These are phyloP conservation scores for Enteromius anoplus DNA, from an alignment of 2,797 vertebrate species.

Conservation along the genomic window DNA sequence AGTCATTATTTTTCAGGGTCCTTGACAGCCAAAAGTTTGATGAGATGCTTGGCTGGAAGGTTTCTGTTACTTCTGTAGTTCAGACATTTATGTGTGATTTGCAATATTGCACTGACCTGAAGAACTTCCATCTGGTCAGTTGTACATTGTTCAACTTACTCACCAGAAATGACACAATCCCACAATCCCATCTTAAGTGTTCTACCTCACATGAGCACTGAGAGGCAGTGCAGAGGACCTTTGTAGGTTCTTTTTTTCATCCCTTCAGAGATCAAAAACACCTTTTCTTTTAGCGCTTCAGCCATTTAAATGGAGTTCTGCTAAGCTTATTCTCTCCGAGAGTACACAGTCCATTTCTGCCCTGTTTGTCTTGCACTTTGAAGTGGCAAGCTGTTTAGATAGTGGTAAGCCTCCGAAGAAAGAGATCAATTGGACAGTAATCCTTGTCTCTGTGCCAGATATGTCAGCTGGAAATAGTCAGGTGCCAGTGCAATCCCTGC, in stretches of 20 bases:
- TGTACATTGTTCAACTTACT: neutral
- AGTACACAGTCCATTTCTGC: slow-evolving; percentile 66
- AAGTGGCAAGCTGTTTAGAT: slow-evolving; percentile 76
- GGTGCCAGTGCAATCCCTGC: slow-evolving; percentile 72
- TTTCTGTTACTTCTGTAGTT: neutral
- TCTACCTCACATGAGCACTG: slow-evolving; percentile 34
- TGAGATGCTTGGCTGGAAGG: neutral
- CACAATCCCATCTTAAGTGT: slow-evolving; percentile 2
- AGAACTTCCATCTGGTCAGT: neutral
- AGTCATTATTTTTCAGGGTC: neutral
- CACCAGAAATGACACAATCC: neutral
- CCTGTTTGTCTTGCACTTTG: slow-evolving; percentile 72
- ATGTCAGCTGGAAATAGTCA: slow-evolving; percentile 78
- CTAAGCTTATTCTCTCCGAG: slow-evolving; percentile 72
- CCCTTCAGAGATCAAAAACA: slow-evolving; percentile 72
- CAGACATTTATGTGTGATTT: neutral
- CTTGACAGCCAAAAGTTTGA: neutral
- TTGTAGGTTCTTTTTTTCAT: slow-evolving; percentile 54
- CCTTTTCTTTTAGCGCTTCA: slow-evolving; percentile 68
- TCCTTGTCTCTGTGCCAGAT: slow-evolving; percentile 74
- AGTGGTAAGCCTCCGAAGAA: slow-evolving; percentile 76
- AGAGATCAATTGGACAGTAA: slow-evolving; percentile 78
- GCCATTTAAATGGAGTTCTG: slow-evolving; percentile 72
- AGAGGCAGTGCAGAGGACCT: slow-evolving; percentile 54
- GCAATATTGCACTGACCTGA: neutral